phyloP scores from a whole-genome alignment of 2,888 invertebrate species.

The Drosophila pegasa region DNA sequence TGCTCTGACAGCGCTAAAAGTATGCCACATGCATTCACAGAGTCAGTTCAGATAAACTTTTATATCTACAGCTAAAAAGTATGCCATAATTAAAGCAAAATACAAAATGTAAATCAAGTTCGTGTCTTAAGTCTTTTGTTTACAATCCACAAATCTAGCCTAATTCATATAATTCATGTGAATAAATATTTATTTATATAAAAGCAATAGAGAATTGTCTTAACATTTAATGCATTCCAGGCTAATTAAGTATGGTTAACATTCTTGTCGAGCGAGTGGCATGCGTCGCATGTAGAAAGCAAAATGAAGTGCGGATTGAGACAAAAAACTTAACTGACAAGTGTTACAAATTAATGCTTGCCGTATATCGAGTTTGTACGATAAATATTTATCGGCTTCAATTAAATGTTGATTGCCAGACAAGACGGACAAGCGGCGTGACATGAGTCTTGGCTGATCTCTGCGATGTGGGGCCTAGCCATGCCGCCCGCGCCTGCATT shows the following conservation, averaged over 20 bases:
- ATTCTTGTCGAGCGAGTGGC: constrained; percentile 25
- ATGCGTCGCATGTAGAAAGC: constrained; percentile 45
- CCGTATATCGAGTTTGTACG: constrained; percentile 24
- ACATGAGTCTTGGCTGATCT: constrained; percentile 22
- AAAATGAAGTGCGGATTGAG: constrained; percentile 11
- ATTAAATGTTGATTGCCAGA: constrained; percentile 34
- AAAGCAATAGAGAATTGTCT: neutral
- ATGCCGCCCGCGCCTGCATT: constrained; percentile 17
- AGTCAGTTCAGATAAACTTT: accelerated
- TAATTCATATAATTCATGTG: too few species aligned
- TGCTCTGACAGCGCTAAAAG: neutral
- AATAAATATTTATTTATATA: neutral
- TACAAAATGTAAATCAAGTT: constrained; percentile 35
- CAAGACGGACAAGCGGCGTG: constrained; percentile 17
- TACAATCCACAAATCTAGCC: neutral
- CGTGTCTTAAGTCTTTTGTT: constrained; percentile 53
- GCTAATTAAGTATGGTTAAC: constrained; percentile 41
- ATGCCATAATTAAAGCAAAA: neutral
- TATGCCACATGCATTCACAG: constrained; percentile 4
- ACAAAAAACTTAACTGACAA: constrained; percentile 51
- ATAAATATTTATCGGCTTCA: constrained; percentile 68
- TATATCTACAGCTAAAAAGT: constrained; percentile 1
- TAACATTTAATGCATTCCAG: neutral
- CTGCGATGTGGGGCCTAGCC: constrained; percentile 19
- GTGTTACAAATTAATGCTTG: constrained; percentile 48